Evolutionary conservation across 2,113 vertebrate genomes (phyloP).

Genomic region (Cryptomyrus ogoouensis): DNA sequence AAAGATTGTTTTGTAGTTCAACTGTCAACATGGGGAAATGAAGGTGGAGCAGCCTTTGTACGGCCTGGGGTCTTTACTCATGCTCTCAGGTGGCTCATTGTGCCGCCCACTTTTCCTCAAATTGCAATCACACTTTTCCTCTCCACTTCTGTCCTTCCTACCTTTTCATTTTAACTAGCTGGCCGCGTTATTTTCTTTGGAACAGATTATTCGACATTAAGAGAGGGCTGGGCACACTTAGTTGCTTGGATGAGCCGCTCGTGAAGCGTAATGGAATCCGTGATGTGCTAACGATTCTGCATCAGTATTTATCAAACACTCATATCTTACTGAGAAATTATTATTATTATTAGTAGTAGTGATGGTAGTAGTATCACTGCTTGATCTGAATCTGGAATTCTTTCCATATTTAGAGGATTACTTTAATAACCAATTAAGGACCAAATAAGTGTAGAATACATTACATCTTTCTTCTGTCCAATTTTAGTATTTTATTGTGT

Average conservation of each 20-base stretch:
- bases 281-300: slow-evolving; percentile 42
- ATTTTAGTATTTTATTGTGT: background rate
- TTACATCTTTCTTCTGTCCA: background rate
- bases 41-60: slow-evolving; percentile 64
- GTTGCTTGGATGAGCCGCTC: slow-evolving; percentile 44
- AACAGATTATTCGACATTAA: slow-evolving; percentile 38
- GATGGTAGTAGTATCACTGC: background rate
- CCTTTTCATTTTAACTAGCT: slow-evolving; percentile 27
- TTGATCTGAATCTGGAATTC: background rate
- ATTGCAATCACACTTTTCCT: slow-evolving; percentile 40
- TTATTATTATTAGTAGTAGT: background rate
- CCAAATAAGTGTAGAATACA: background rate
- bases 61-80: slow-evolving; percentile 59
- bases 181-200: slow-evolving; percentile 25
- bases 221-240: slow-evolving; percentile 22
- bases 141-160: slow-evolving; percentile 36
- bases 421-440: background rate
- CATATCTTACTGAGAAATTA: background rate
- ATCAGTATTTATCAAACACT: background rate
- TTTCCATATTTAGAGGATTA: background rate
- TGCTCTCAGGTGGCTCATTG: slow-evolving; percentile 13
- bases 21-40: slow-evolving; percentile 65
- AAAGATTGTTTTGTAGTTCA: slow-evolving; percentile 67
- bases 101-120: slow-evolving; percentile 19
- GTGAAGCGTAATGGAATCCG: slow-evolving; percentile 58